Conservation (phyloP, 1,140 invertebrate genomes). For the Onthophagus taurus region DNA sequence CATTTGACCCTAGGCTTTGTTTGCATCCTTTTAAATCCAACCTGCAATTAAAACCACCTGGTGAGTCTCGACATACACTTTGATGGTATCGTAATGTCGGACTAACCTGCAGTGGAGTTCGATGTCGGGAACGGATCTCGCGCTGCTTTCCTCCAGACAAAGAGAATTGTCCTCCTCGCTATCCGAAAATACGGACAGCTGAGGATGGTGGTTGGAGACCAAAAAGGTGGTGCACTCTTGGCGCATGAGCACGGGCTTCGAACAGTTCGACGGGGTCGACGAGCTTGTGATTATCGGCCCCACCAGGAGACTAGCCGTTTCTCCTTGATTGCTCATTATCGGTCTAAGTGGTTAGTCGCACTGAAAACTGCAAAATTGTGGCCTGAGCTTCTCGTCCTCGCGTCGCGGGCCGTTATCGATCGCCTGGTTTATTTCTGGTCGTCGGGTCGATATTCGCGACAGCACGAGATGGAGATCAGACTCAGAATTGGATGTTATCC, state of each 20-base stretch:
- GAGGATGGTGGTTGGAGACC: conserved; percentile 57
- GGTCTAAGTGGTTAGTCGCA: too few relatives aligned
- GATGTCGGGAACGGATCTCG: conserved; percentile 79
- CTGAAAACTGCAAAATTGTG: too few relatives aligned
- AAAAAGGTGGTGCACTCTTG: conserved; percentile 72
- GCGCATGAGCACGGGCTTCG: conserved; percentile 69
- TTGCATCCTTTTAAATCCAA: conserved; percentile 44
- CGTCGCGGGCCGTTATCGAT: too few relatives aligned
- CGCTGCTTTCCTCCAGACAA: conserved; percentile 54
- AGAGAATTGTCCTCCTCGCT: conserved; percentile 65
- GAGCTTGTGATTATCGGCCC: conserved; percentile 44
- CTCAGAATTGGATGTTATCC: too few relatives aligned
- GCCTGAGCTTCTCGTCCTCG: too few relatives aligned
- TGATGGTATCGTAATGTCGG: background rate
- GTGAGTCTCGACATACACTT: background rate
- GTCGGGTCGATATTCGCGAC: too few relatives aligned
- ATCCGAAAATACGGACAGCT: conserved; percentile 64
- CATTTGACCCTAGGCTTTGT: conserved; percentile 39
- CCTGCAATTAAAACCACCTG: conserved; percentile 35
- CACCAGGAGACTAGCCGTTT: conserved; percentile 65
- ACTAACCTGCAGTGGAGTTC: conserved; percentile 65
- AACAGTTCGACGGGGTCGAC: conserved; percentile 35
- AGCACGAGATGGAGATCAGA: too few relatives aligned
- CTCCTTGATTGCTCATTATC: conserved; percentile 62
- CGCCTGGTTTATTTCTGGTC: too few relatives aligned